Percentiles rank a stretch among this genome's conserved stretches.
Conservation (phyloP, 2,797 vertebrate genomes). For the Aphelocoma californica region DNA sequence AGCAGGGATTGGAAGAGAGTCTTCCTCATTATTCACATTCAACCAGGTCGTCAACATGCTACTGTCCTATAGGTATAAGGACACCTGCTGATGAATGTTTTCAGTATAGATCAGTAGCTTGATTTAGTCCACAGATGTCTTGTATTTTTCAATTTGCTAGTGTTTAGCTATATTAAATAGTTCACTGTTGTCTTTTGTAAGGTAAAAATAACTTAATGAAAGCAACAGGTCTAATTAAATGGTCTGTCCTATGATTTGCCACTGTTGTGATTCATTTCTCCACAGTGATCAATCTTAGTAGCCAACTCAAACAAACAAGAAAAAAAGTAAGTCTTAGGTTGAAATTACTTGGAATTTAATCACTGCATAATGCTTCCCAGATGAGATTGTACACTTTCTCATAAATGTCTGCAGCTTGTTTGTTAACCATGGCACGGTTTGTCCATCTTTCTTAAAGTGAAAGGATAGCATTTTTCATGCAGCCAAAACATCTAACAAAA, state of each 20-base stretch:
- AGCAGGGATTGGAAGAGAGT: neutral
- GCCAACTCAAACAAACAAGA: constrained; percentile 22
- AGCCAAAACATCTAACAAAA: neutral
- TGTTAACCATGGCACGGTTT: neutral
- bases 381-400: neutral
- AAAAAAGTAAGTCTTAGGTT: constrained; percentile 25
- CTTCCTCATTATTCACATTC: neutral
- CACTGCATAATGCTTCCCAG: constrained; percentile 17
- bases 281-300: constrained; percentile 32
- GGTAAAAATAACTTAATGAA: constrained; percentile 12
- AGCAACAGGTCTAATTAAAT: constrained; percentile 31
- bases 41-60: neutral
- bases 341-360: constrained; percentile 52
- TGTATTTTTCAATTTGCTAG: neutral
- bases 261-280: constrained; percentile 37
- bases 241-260: constrained; percentile 7
- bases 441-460: neutral
- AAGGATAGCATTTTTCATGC: neutral
- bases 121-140: neutral
- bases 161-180: neutral
- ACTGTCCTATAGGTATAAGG: neutral
- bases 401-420: neutral
- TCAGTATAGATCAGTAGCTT: neutral
- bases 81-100: neutral
- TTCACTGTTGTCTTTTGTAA: neutral